Percentiles rank a stretch among this genome's conserved stretches.
These are phyloP conservation scores for Salvelinus sp. DNA, from an alignment of 2,113 vertebrate genomes.

Conservation along the genomic window DNA sequence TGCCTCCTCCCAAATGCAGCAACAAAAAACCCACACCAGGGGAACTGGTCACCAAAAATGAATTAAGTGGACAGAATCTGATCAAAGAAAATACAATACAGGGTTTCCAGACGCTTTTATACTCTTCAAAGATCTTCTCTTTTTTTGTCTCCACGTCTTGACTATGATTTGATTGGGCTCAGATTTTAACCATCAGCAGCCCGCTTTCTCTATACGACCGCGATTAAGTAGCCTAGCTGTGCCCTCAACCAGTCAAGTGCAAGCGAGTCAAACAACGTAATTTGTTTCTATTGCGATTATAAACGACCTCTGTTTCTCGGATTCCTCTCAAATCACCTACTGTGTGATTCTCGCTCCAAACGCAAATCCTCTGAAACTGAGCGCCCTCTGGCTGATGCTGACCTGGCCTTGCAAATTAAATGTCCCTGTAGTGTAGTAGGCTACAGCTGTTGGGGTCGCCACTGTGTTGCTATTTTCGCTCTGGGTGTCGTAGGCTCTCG, in stretches of 20 bases:
- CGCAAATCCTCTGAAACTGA: slow-evolving; percentile 14
- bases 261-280: neutral
- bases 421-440: no score
- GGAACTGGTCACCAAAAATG: no score
- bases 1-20: no score
- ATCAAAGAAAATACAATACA: neutral
- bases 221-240: neutral
- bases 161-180: neutral
- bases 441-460: no score
- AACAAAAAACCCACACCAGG: no score
- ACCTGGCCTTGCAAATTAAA: neutral
- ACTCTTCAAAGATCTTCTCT: neutral
- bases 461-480: no score
- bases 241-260: neutral
- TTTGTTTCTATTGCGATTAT: neutral
- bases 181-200: neutral
- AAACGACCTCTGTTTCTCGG: neutral
- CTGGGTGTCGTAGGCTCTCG: no score
- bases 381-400: slow-evolving; percentile 33
- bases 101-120: neutral
- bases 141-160: neutral
- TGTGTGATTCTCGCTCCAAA: slow-evolving; percentile 1
- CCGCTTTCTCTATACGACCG: neutral
- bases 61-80: neutral
- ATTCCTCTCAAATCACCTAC: slow-evolving; percentile 13